Conservation (phyloP, 2,113 vertebrate genomes). For the Sebastes schlegelii region DNA sequence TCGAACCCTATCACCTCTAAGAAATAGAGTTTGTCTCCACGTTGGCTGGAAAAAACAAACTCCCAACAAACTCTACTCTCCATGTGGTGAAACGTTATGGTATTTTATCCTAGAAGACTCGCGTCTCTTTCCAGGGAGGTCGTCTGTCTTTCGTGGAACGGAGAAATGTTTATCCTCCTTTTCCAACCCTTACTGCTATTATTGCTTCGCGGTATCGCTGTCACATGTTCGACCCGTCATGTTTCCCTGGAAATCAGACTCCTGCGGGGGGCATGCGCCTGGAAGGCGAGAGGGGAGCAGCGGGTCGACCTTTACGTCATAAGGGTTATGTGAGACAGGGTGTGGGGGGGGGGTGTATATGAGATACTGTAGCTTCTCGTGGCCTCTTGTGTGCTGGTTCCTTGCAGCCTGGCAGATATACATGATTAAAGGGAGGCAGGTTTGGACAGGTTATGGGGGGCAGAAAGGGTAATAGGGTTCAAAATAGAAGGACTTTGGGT, state of each 20-base stretch:
- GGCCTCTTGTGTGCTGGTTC: slow-evolving; percentile 26
- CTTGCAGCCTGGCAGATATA: not conserved
- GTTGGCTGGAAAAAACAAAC: not conserved
- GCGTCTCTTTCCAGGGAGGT: slow-evolving; percentile 21
- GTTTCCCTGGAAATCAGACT: slow-evolving; percentile 64
- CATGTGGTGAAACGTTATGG: not conserved
- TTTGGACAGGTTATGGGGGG: not conserved
- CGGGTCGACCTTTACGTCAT: slow-evolving; percentile 53
- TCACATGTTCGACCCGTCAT: slow-evolving; percentile 51
- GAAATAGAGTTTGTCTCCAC: not conserved
- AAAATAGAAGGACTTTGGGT: not conserved
- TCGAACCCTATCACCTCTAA: not conserved
- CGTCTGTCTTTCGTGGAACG: slow-evolving; percentile 32
- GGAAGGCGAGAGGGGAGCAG: slow-evolving; percentile 47
- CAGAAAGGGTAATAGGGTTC: not conserved
- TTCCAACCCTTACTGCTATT: slow-evolving; percentile 30
- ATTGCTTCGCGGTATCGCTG: slow-evolving; percentile 30
- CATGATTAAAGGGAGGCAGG: not conserved
- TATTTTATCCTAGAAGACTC: not conserved
- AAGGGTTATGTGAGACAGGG: slow-evolving; percentile 47
- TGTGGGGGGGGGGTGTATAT: slow-evolving; percentile 15
- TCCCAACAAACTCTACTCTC: not conserved
- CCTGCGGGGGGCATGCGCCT: slow-evolving; percentile 13
- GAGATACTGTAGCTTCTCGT: slow-evolving; percentile 16
- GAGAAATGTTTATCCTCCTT: slow-evolving; percentile 35